phyloP scores from a whole-genome alignment of 2,888 invertebrate genomes.

The Orchesella flavescens region DNA sequence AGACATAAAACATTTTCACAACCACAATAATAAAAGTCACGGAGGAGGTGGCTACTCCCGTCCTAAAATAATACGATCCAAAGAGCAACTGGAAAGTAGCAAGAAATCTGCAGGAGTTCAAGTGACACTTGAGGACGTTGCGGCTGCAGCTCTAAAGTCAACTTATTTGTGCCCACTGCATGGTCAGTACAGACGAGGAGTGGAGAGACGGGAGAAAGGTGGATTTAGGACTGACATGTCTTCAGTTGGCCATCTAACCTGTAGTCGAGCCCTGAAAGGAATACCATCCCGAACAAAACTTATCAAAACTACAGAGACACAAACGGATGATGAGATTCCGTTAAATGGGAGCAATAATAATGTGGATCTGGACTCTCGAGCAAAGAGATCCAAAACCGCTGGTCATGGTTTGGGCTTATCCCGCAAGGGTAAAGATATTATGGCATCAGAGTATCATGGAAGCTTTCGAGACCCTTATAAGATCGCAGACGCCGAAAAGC shows the following conservation, averaged over 20 bases:
- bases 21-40: background rate
- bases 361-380: background rate
- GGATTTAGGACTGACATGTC: slow-evolving; percentile 62
- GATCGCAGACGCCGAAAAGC: slow-evolving; percentile 55
- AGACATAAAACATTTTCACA: slow-evolving; percentile 37
- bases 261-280: slow-evolving; percentile 52
- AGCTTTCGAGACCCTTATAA: slow-evolving; percentile 62
- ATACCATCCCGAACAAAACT: slow-evolving; percentile 42
- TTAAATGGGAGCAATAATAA: background rate
- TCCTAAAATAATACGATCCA: slow-evolving; percentile 33
- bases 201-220: slow-evolving; percentile 51
- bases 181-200: slow-evolving; percentile 52
- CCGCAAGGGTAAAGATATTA: slow-evolving; percentile 21
- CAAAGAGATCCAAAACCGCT: slow-evolving; percentile 54
- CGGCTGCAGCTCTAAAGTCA: slow-evolving; percentile 58
- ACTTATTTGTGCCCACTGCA: slow-evolving; percentile 66
- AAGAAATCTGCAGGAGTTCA: slow-evolving; percentile 63
- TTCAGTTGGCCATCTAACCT: slow-evolving; percentile 25
- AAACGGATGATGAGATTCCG: slow-evolving; percentile 45
- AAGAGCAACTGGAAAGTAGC: background rate
- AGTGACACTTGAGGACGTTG: slow-evolving; percentile 56
- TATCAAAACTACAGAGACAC: slow-evolving; percentile 56
- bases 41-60: background rate
- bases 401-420: background rate
- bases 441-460: slow-evolving; percentile 62